A percentile compares a stretch with the other conserved stretches of the same genome.
Evolutionary conservation across 2,113 vertebrate genomes (phyloP).

Genomic region (Ellobius talpinus): DNA sequence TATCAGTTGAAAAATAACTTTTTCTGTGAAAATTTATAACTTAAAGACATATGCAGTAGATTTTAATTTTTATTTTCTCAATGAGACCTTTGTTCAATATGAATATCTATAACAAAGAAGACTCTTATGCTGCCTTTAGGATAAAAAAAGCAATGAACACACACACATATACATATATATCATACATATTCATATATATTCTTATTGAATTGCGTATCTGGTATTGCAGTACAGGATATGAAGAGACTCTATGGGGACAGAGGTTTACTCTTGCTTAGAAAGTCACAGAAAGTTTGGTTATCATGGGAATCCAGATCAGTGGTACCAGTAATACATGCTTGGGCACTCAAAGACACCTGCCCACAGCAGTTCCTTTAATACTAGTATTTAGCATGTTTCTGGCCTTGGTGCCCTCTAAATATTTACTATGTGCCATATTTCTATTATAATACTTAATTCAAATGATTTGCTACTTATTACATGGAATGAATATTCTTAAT

Average conservation of each 20-base stretch:
- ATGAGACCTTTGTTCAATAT: neutral
- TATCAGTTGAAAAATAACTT: neutral
- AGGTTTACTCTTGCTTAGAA: neutral
- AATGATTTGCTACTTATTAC: neutral
- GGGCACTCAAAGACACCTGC: too few relatives aligned
- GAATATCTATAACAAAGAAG: neutral
- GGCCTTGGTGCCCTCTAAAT: neutral
- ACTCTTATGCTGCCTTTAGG: neutral
- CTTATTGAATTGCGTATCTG: neutral
- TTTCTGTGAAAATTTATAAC: neutral
- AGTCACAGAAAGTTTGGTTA: neutral
- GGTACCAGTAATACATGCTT: too few relatives aligned
- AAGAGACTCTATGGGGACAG: neutral
- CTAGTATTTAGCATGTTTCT: neutral
- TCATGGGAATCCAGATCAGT: neutral
- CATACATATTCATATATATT: neutral
- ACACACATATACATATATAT: neutral
- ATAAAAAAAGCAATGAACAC: neutral
- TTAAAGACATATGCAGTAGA: too few relatives aligned
- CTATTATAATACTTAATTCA: neutral
- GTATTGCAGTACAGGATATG: neutral
- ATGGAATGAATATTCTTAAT: constrained; percentile 22
- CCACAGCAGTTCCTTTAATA: neutral
- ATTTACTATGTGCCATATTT: neutral
- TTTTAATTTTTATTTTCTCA: constrained; percentile 56